Base-by-base conservation (phyloP, 2,888 invertebrate genomes). In the Odontocerum albicorne region DNA sequence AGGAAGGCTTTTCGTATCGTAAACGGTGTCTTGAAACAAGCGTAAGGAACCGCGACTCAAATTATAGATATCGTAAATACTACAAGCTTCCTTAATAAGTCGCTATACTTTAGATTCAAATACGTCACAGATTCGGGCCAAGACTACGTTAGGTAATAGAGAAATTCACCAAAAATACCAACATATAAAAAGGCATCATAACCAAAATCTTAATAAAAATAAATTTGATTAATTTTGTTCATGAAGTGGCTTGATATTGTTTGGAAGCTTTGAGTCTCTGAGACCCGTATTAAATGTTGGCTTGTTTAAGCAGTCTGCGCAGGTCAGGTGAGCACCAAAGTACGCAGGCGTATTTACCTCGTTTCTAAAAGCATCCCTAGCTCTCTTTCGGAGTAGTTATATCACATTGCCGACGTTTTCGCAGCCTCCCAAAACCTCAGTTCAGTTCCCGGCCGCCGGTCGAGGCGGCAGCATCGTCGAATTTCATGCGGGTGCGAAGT, bases 361-460 rank as follows among this genome's bases (percentile, higher is more conserved):
- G 49, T 46, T 56, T 52, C 57, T 43, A 49, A 49, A 55, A 42
- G 27, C 55, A 55, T 49, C 47, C 38, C 55, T 49, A 42, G 36
- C 35, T n/a, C n/a, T n/a, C n/a, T 20, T 21, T 20, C 10, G 42
- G 32, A n/a, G 49, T 49, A 49, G 22, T 46, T 54, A 40, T 54
- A 54, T 27, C 53, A 54, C 53, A 53, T 47, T 42, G 53, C 42
- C 46, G 54, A 47, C 33, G 44, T 54, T 46, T 54, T 43, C 47
- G 49, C 54, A 54, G 54, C 54, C 47, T 54, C 55, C 43, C 38
- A 36, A 40, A 35, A 45, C 39, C 42, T 49, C 22, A n/a, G 42
- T 21, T 40, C 49, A 60, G 59, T 60, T 49, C 59, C 56, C 56
- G 53, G 56, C 55, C 54, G 59, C 42, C 52, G 53, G 51, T 50